phyloP scores from a whole-genome alignment of 1,140 invertebrate genomes.

The Ladona fulva region DNA sequence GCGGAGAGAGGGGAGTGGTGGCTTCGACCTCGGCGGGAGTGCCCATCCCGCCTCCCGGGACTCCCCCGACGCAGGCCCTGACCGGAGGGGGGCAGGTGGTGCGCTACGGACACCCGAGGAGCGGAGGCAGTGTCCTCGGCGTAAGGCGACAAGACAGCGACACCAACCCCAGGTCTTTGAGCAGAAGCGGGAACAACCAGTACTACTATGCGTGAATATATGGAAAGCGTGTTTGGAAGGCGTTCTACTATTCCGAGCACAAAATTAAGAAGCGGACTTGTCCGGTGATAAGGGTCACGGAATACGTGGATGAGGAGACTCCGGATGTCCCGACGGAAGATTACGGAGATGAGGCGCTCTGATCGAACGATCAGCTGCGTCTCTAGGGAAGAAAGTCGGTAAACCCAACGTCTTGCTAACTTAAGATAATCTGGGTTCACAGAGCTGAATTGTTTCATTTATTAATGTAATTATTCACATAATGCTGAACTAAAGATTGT shows the following conservation, averaged over 20 bases:
- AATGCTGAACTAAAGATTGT: too few relatives aligned
- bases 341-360: too few relatives aligned
- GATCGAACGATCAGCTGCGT: too few relatives aligned
- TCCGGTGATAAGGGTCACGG: not conserved
- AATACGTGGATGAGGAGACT: not conserved
- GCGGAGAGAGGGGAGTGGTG: constrained; percentile 27
- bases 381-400: too few relatives aligned
- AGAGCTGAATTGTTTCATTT: too few relatives aligned
- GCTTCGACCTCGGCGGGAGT: constrained; percentile 24
- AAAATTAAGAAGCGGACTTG: not conserved
- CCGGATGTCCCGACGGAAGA: not conserved
- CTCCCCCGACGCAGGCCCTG: constrained; percentile 26
- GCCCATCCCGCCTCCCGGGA: constrained; percentile 22
- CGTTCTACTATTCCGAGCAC: not conserved
- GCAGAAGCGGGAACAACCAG: constrained; percentile 39
- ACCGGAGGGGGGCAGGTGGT: constrained; percentile 38
- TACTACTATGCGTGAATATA: constrained; percentile 48
- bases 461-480: too few relatives aligned
- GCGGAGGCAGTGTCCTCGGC: constrained; percentile 18
- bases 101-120: constrained; percentile 21
- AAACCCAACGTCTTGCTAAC: too few relatives aligned
- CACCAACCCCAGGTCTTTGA: constrained; percentile 41
- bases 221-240: constrained; percentile 2
- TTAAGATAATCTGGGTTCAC: too few relatives aligned
- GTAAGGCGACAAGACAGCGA: constrained; percentile 29